Percentiles rank a stretch among this genome's conserved stretches.
Conservation (phyloP, 2,113 vertebrate species). For the Tichodroma muraria region DNA sequence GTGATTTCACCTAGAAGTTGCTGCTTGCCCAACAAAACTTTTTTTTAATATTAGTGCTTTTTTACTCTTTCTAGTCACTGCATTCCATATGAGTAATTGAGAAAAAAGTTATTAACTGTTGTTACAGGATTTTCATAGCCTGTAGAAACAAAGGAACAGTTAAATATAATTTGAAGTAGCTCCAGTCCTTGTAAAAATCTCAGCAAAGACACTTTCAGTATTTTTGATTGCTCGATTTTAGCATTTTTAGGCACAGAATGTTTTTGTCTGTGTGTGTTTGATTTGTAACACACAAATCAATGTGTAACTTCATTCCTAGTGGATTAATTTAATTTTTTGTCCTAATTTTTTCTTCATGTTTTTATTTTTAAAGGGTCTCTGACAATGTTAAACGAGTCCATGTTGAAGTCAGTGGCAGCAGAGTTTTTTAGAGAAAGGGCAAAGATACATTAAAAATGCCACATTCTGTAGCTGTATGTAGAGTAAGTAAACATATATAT, state of each 20-base stretch:
- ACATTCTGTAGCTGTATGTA: neutral
- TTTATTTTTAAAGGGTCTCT: neutral
- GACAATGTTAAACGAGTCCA: neutral
- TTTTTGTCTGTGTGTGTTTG: neutral
- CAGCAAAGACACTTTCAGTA: neutral
- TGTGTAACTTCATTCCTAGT: neutral
- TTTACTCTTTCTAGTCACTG: neutral
- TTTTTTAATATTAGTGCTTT: neutral
- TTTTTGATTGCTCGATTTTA: neutral
- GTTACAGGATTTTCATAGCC: neutral
- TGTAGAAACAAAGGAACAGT: neutral
- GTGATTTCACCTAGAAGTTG: neutral
- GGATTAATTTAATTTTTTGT: neutral
- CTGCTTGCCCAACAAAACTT: neutral
- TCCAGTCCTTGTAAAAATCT: neutral
- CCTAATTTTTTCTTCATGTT: neutral
- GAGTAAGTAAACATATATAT: rapidly evolving
- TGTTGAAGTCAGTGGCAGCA: neutral
- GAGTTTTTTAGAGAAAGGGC: neutral
- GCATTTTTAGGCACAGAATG: neutral
- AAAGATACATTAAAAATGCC: neutral
- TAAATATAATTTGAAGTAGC: neutral
- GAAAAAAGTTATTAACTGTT: neutral
- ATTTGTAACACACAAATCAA: too few relatives aligned
- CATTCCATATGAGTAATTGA: neutral